A percentile compares a stretch with the other conserved stretches of the same genome.
phyloP scores from a whole-genome alignment of 2,797 vertebrate species.

The Mus caroli region DNA sequence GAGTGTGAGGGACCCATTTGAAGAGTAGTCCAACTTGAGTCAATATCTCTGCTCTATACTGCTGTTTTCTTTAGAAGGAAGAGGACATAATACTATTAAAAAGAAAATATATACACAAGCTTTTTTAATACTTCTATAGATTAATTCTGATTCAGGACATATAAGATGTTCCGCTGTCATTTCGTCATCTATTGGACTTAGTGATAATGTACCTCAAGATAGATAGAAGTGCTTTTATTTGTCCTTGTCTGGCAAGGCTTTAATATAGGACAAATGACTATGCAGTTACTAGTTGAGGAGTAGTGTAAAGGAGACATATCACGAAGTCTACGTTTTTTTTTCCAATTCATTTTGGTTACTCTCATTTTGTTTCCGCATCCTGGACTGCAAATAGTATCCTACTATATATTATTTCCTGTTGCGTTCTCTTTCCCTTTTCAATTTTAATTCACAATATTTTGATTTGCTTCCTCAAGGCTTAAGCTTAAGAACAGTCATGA shows the following conservation, averaged over 20 bases:
- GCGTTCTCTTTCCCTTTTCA: slow-evolving; percentile 56
- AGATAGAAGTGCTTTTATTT: neutral
- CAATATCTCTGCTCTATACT: neutral
- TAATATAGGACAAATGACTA: neutral
- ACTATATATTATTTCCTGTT: slow-evolving; percentile 49
- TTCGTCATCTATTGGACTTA: neutral
- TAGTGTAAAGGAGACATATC: slow-evolving; percentile 60
- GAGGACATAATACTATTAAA: neutral
- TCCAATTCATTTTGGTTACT: slow-evolving; percentile 28
- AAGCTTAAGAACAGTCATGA: neutral
- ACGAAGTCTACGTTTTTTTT: slow-evolving; percentile 6
- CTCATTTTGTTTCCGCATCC: slow-evolving; percentile 36
- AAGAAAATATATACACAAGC: neutral
- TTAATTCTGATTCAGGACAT: neutral
- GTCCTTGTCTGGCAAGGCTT: neutral
- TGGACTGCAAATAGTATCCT: neutral
- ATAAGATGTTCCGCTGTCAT: neutral
- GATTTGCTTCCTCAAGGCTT: neutral
- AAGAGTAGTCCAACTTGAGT: neutral
- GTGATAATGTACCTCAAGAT: neutral
- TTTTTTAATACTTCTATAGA: neutral
- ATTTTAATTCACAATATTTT: slow-evolving; percentile 53
- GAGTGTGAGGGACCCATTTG: neutral
- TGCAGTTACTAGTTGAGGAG: neutral
- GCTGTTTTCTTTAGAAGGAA: neutral